Evolutionary conservation across 2,113 vertebrate species (phyloP).

Genomic region (Rhodinocichla rosea): DNA sequence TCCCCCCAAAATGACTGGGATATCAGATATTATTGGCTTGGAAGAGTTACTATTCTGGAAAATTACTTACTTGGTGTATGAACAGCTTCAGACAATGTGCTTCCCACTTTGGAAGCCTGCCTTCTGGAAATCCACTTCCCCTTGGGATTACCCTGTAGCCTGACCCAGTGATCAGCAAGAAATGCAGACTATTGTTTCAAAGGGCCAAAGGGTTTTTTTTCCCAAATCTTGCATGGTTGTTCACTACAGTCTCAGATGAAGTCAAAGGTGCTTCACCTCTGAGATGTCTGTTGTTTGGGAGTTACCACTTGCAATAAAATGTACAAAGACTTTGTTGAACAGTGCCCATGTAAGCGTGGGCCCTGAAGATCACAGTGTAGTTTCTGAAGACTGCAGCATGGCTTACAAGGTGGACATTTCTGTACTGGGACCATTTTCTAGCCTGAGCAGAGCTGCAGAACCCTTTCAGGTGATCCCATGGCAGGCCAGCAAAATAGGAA

Average conservation of each 20-base stretch:
- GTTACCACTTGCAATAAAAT: background rate
- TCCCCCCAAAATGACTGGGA: background rate
- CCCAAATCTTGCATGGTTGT: background rate
- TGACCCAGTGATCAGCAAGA: background rate
- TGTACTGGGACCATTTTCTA: background rate
- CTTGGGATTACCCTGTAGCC: background rate
- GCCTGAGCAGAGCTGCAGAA: background rate
- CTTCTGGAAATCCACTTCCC: background rate
- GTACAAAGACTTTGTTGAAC: background rate
- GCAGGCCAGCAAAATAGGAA: background rate
- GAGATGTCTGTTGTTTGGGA: background rate
- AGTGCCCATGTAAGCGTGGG: background rate
- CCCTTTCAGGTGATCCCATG: background rate
- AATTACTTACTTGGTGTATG: background rate
- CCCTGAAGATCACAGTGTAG: background rate
- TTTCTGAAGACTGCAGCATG: background rate
- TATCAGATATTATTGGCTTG: background rate
- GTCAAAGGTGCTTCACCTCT: background rate
- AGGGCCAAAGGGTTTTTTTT: background rate
- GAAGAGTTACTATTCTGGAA: background rate
- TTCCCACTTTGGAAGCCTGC: background rate
- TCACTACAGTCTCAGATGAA: background rate
- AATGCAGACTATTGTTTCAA: background rate
- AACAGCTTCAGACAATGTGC: background rate
- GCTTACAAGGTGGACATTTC: background rate